Conservation (phyloP, 2,797 vertebrate species). For the Chlorospingus flavigularis region DNA sequence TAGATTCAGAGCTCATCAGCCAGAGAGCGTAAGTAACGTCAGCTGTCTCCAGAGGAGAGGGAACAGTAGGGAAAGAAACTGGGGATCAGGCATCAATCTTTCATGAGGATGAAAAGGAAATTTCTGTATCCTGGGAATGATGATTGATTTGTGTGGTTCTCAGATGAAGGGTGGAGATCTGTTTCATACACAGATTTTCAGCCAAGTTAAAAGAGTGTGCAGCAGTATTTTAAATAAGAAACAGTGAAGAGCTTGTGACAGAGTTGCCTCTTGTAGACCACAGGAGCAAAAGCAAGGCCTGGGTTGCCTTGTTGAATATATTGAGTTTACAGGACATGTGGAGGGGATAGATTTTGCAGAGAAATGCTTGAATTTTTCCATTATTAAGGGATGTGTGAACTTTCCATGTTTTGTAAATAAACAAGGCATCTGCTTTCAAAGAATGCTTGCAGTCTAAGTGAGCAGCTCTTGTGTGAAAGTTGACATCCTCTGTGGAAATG, state of each 20-base stretch:
- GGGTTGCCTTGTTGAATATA: background rate
- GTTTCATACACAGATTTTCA: background rate
- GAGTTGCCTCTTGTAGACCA: background rate
- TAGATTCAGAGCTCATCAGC: background rate
- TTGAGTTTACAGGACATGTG: background rate
- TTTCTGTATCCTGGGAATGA: background rate
- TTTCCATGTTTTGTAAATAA: background rate
- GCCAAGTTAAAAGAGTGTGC: background rate
- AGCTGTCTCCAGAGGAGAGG: background rate
- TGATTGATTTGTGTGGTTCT: background rate
- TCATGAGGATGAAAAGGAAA: background rate
- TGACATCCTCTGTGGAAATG: background rate
- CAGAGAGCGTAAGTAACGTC: background rate
- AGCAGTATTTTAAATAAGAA: background rate
- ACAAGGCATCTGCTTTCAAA: background rate
- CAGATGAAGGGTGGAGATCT: background rate
- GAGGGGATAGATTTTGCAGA: background rate
- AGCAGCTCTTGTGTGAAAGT: background rate
- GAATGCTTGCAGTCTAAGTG: background rate
- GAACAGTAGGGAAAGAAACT: background rate
- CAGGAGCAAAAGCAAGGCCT: background rate
- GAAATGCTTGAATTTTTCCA: background rate
- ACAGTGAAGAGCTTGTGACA: background rate
- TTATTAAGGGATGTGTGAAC: background rate
- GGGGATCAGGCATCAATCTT: fast-evolving